A percentile compares a stretch with the other conserved stretches of the same genome.
Evolutionary conservation across 1,140 invertebrate species (phyloP).

Genomic region (Aphaenogaster ashmeadi): DNA sequence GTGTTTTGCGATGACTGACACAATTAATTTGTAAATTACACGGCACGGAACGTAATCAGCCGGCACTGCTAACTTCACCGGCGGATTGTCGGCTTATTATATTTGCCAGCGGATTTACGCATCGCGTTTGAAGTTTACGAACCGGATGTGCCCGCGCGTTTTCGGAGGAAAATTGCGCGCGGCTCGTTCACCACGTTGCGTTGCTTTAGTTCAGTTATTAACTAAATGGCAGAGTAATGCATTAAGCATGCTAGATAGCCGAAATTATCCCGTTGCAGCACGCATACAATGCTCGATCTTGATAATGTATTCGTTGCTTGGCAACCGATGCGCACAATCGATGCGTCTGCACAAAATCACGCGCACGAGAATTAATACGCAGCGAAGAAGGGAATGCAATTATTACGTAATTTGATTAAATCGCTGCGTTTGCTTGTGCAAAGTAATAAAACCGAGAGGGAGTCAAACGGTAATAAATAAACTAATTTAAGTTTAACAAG

Average conservation of each 20-base stretch:
- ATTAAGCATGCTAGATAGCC: constrained; percentile 47
- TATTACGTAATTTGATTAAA: constrained; percentile 48
- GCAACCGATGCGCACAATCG: constrained; percentile 30
- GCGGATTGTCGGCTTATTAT: constrained; percentile 42
- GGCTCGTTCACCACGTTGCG: background rate
- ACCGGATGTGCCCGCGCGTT: constrained; percentile 15
- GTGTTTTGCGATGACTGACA: constrained; percentile 12
- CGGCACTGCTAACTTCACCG: constrained; percentile 1
- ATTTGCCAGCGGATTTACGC: constrained; percentile 45
- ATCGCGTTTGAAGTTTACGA: constrained; percentile 37
- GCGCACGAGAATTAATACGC: constrained; percentile 43
- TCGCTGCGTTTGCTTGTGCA: constrained; percentile 6
- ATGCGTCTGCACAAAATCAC: constrained; percentile 46
- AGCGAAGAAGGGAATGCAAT: background rate
- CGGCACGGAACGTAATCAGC: constrained; percentile 25
- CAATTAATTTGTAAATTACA: constrained; percentile 57
- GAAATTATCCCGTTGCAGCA: constrained; percentile 41
- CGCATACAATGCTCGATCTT: constrained; percentile 41
- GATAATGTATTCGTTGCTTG: constrained; percentile 48
- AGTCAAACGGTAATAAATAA: background rate
- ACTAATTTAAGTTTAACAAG: background rate
- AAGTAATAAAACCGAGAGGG: constrained; percentile 7
- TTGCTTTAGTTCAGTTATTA: constrained; percentile 51
- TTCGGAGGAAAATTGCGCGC: constrained; percentile 28
- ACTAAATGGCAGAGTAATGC: constrained; percentile 54